Percentiles rank a stretch among this genome's conserved stretches.
These are phyloP conservation scores for Periparus ater DNA, from an alignment of 2,797 vertebrate species.

Conservation along the genomic window DNA sequence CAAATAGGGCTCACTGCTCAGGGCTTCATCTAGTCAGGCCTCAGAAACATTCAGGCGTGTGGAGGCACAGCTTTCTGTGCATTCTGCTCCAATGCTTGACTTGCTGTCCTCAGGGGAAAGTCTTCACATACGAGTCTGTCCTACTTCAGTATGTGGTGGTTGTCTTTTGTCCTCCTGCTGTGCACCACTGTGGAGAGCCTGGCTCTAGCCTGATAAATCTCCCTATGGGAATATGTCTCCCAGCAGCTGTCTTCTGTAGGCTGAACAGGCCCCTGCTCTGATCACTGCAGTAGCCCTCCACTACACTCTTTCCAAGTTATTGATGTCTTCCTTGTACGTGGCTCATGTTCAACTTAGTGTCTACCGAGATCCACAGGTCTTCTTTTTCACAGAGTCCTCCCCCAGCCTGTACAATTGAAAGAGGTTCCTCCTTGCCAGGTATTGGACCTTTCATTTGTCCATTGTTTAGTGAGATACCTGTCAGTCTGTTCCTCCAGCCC, in stretches of 20 bases:
- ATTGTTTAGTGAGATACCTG: not conserved
- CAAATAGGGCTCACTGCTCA: not conserved
- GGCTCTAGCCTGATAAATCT: not conserved
- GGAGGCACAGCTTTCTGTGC: not conserved
- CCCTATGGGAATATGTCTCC: not conserved
- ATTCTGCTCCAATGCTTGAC: not conserved
- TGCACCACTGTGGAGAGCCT: not conserved
- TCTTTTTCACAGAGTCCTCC: not conserved
- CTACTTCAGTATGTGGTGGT: not conserved
- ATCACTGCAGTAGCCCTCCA: not conserved
- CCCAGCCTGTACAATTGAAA: not conserved
- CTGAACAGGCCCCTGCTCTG: not conserved
- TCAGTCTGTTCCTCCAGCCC: not conserved
- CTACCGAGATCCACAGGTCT: not conserved
- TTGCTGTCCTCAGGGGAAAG: not conserved
- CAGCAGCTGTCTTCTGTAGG: not conserved
- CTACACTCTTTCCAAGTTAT: not conserved
- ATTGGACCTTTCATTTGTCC: not conserved
- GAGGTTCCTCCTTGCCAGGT: not conserved
- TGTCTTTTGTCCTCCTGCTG: not conserved
- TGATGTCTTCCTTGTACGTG: not conserved
- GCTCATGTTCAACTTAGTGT: not conserved
- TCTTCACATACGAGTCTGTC: not conserved
- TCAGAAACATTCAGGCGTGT: not conserved
- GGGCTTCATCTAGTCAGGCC: not conserved